A percentile compares a stretch with the other conserved stretches of the same genome.
Evolutionary conservation across 2,113 vertebrate genomes (phyloP).

Genomic region (Promerops cafer): DNA sequence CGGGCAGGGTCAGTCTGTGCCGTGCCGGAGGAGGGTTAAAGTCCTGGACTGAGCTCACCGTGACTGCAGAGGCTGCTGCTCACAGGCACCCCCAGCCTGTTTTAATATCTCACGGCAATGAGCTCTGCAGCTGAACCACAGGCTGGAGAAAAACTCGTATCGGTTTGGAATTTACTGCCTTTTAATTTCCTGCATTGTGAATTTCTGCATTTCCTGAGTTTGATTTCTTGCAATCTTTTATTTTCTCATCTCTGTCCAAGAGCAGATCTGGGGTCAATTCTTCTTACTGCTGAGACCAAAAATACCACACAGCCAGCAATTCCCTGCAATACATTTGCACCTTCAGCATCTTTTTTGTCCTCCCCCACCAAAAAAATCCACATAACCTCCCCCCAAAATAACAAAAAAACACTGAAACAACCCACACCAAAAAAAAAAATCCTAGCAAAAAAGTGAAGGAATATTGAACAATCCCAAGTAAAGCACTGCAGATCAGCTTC

Average conservation of each 20-base stretch:
- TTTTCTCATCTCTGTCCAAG: neutral
- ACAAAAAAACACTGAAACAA: no score
- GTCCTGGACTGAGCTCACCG: neutral
- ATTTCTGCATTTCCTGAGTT: constrained; percentile 21
- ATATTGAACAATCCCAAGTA: neutral
- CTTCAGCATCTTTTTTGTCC: neutral
- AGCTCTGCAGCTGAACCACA: constrained; percentile 22
- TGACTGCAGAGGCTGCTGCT: neutral
- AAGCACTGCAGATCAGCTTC: neutral
- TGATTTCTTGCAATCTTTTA: neutral
- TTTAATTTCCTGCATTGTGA: constrained; percentile 45
- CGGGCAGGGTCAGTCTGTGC: neutral
- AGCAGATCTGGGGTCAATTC: neutral
- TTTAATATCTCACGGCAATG: neutral
- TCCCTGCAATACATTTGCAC: neutral
- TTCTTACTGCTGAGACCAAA: neutral
- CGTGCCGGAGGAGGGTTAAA: neutral
- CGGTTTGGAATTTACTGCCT: neutral
- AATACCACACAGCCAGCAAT: neutral
- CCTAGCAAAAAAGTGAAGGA: neutral
- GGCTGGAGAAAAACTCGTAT: neutral
- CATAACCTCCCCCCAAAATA: rapidly evolving
- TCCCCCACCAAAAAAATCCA: neutral
- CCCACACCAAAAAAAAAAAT: neutral
- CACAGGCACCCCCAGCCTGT: neutral